Evolutionary conservation across 2,888 invertebrate species (phyloP).

Genomic region (Ichneumon xanthorius): DNA sequence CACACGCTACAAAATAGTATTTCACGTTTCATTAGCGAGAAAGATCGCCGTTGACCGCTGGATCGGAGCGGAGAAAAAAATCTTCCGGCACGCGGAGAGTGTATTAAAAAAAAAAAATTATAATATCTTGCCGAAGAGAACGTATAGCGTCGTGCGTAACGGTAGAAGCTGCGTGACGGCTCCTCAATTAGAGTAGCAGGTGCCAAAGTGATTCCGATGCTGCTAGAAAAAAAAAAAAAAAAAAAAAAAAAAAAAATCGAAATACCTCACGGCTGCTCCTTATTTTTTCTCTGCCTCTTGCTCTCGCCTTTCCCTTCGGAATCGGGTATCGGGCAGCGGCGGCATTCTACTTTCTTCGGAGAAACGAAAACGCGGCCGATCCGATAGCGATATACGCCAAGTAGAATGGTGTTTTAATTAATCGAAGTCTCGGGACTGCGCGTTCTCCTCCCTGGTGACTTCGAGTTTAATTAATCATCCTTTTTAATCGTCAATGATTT

Average conservation of each 20-base stretch:
- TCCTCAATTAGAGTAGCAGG: constrained; percentile 56
- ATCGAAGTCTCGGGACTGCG: background rate
- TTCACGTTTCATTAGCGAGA: constrained; percentile 11
- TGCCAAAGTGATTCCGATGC: constrained; percentile 44
- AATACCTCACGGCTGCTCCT: constrained; percentile 32
- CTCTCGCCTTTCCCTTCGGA: constrained; percentile 60
- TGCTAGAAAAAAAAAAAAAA: constrained; percentile 44
- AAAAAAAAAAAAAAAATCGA: constrained; percentile 23
- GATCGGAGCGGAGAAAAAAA: constrained; percentile 25
- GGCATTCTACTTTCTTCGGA: constrained; percentile 62
- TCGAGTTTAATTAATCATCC: constrained; percentile 16
- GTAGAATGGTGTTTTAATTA: background rate
- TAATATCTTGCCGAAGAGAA: constrained; percentile 13
- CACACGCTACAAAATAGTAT: background rate
- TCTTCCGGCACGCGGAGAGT: background rate
- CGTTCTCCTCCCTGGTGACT: background rate
- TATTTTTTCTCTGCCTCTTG: constrained; percentile 18
- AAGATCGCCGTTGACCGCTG: constrained; percentile 7
- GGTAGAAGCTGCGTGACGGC: constrained; percentile 39
- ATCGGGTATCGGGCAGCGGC: constrained; percentile 29
- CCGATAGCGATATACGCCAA: constrained; percentile 12
- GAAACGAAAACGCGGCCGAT: constrained; percentile 39
- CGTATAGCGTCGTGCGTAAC: constrained; percentile 44
- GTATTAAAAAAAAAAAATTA: background rate
- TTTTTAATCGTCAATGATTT: constrained; percentile 1